These are phyloP conservation scores for Stratiolaelaps scimitus DNA, from an alignment of 1,140 invertebrate species.

Conservation along the genomic window DNA sequence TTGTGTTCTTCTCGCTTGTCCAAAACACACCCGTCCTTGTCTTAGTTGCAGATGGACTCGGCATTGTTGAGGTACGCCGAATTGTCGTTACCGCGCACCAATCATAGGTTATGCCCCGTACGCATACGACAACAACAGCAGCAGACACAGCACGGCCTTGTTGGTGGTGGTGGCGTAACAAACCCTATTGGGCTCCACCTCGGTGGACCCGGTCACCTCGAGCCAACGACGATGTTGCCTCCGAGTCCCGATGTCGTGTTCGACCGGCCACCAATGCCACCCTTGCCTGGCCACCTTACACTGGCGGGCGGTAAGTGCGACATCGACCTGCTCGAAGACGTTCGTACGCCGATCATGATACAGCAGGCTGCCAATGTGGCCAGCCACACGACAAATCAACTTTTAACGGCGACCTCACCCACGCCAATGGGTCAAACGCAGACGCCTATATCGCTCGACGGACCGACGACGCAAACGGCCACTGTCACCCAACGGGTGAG, in stretches of 20 bases:
- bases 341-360: conserved; percentile 9
- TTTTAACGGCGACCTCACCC: not conserved
- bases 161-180: not conserved
- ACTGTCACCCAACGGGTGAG: conserved; percentile 28
- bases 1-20: no score
- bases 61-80: conserved; percentile 19
- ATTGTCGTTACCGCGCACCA: conserved; percentile 20
- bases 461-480: not conserved
- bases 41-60: conserved; percentile 10
- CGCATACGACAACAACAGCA: conserved; percentile 14
- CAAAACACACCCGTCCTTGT: not conserved
- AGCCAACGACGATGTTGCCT: conserved; percentile 9
- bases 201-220: not conserved
- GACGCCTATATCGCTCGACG: no score
- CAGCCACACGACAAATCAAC: not conserved
- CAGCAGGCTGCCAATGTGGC: not conserved
- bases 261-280: conserved; percentile 26
- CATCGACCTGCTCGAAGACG: conserved; percentile 28
- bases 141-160: no score
- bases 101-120: conserved; percentile 24
- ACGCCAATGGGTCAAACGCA: not conserved
- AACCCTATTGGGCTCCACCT: conserved; percentile 11
- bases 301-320: conserved; percentile 15
- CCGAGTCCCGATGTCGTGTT: conserved; percentile 23
- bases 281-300: not conserved